phyloP scores from a whole-genome alignment of 1,140 invertebrate species.

The Panulirus ornatus region DNA sequence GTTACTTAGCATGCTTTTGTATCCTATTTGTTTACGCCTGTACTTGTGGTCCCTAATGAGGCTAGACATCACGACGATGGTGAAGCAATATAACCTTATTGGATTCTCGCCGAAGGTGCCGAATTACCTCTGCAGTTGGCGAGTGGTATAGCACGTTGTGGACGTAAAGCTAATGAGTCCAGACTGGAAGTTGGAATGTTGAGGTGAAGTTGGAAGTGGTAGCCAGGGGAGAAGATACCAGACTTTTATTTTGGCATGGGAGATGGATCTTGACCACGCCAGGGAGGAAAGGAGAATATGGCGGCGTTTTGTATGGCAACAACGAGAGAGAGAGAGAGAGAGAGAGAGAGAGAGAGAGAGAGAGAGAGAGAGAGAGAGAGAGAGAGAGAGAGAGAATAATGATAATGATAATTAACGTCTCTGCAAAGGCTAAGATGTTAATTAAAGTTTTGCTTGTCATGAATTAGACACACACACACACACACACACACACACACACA shows the following conservation, averaged over 20 bases:
- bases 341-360: neutral
- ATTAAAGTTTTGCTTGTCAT: neutral
- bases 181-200: neutral
- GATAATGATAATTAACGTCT: too few relatives aligned
- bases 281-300: neutral
- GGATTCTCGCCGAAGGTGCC: neutral
- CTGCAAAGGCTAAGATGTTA: too few relatives aligned
- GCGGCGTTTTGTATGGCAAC: neutral
- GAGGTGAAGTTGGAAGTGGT: neutral
- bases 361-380: neutral
- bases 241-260: neutral
- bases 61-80: neutral
- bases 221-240: neutral
- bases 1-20: neutral
- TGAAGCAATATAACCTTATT: neutral
- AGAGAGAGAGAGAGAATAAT: slow-evolving; percentile 1
- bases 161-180: neutral
- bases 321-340: slow-evolving; percentile 24
- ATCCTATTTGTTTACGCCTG: neutral
- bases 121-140: neutral
- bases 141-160: neutral
- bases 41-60: neutral
- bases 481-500: too few relatives aligned
- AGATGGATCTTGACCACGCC: neutral
- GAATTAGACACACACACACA: too few relatives aligned